Evolutionary conservation across 2,113 vertebrate genomes (phyloP).

Genomic region (Crotalus tigris): DNA sequence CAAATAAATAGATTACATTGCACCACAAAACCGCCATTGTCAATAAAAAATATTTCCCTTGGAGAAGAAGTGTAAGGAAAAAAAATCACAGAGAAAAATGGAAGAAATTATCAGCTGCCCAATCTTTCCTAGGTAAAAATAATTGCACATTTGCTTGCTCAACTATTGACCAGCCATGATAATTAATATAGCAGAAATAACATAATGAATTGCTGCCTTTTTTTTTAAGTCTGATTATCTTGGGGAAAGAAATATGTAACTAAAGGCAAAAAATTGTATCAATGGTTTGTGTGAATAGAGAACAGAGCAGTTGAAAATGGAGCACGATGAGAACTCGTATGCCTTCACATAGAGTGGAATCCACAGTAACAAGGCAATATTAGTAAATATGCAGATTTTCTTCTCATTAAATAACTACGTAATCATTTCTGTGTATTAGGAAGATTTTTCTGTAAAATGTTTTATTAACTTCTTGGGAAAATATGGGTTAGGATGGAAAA

Average conservation of each 20-base stretch:
- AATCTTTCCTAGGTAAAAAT: background rate
- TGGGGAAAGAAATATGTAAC: background rate
- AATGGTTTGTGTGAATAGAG: background rate
- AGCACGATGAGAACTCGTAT: background rate
- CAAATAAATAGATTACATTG: background rate
- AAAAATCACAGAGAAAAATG: background rate
- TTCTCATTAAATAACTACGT: background rate
- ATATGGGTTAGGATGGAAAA: background rate
- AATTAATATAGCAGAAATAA: background rate
- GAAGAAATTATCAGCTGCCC: background rate
- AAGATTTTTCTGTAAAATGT: background rate
- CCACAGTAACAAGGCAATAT: background rate
- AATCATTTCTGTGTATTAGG: background rate
- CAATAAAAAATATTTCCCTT: background rate
- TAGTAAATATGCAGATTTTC: background rate
- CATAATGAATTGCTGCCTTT: background rate
- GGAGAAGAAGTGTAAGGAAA: background rate
- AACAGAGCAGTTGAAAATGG: background rate
- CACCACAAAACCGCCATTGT: background rate
- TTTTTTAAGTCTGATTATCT: background rate
- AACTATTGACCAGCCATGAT: background rate
- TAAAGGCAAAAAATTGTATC: background rate
- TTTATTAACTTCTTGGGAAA: background rate
- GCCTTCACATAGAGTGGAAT: background rate
- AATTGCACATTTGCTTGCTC: background rate